Evolutionary conservation across 2,888 invertebrate species (phyloP).

Genomic region (Drosophila mettleri): DNA sequence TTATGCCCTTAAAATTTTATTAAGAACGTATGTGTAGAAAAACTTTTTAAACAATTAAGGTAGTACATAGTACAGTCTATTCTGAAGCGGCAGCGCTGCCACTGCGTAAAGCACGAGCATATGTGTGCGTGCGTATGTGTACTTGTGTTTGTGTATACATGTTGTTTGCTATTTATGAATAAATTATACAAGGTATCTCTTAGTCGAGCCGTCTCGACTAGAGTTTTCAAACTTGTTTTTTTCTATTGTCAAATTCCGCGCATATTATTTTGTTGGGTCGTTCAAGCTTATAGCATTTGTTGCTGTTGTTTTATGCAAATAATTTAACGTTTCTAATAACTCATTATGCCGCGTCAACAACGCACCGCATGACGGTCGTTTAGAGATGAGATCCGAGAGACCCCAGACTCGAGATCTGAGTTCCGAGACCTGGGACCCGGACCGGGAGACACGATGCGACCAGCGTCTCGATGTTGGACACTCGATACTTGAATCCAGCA

Average conservation of each 20-base stretch:
- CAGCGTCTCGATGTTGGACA: neutral
- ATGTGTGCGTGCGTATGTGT: too few relatives aligned
- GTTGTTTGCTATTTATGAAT: too few relatives aligned
- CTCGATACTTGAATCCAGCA: constrained; percentile 12
- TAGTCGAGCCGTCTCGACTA: too few relatives aligned
- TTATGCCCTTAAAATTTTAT: too few relatives aligned
- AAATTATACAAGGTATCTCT: too few relatives aligned
- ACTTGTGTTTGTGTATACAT: too few relatives aligned
- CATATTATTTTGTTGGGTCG: constrained; percentile 39
- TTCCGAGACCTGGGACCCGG: constrained; percentile 6
- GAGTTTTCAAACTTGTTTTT: constrained; percentile 14
- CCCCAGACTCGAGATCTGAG: neutral
- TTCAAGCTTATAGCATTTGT: constrained; percentile 61
- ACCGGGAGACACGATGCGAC: neutral
- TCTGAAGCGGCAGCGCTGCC: too few relatives aligned
- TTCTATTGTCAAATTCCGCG: constrained; percentile 63
- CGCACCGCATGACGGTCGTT: constrained; percentile 70
- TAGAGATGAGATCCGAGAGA: constrained; percentile 33
- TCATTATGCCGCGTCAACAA: constrained; percentile 81
- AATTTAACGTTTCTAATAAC: constrained; percentile 81
- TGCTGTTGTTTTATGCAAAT: constrained; percentile 79
- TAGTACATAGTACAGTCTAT: too few relatives aligned
- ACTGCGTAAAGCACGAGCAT: too few relatives aligned
- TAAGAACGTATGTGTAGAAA: too few relatives aligned
- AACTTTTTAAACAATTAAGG: too few relatives aligned